Evolutionary conservation across 2,113 vertebrate genomes (phyloP).

Genomic region (Odontesthes bonariensis): DNA sequence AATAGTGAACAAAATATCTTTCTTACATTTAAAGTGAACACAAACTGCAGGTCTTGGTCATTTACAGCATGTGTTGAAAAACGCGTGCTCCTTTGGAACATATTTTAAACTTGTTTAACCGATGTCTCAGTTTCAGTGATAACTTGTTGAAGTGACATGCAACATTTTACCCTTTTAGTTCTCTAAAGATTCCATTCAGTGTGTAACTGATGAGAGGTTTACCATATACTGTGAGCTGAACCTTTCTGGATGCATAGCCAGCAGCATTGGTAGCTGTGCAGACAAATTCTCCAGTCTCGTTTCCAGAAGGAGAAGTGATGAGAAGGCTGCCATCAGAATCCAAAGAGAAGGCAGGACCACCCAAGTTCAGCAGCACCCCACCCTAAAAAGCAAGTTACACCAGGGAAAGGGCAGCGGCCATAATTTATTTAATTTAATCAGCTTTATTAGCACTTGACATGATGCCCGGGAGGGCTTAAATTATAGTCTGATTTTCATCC

Average conservation of each 20-base stretch:
- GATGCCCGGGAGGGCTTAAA: conserved; percentile 3
- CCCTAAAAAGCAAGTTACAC: conserved; percentile 81
- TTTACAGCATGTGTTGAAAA: too few relatives aligned
- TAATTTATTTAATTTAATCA: conserved; percentile 38
- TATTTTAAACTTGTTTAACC: too few relatives aligned
- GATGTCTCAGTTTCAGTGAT: not conserved
- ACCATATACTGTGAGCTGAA: conserved; percentile 98
- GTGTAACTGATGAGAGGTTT: conserved; percentile 29
- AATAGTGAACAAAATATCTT: not conserved
- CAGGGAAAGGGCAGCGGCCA: conserved; percentile 37
- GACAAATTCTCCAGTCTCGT: conserved; percentile 92
- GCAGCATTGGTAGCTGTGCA: conserved; percentile 94
- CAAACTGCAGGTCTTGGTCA: not conserved
- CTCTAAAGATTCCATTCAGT: not conserved
- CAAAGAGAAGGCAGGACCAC: conserved; percentile 82
- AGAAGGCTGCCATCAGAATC: conserved; percentile 88
- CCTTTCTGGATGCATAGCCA: conserved; percentile 89
- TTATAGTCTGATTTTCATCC: conserved; percentile 12
- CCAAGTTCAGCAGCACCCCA: conserved; percentile 85
- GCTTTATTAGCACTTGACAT: conserved; percentile 31
- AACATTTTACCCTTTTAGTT: not conserved
- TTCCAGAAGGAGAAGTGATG: conserved; percentile 87
- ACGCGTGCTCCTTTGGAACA: not conserved
- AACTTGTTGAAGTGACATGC: not conserved
- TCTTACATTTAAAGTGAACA: not conserved